Evolutionary conservation across 2,113 vertebrate genomes (phyloP).

Genomic region (Uropsilus gracilis): DNA sequence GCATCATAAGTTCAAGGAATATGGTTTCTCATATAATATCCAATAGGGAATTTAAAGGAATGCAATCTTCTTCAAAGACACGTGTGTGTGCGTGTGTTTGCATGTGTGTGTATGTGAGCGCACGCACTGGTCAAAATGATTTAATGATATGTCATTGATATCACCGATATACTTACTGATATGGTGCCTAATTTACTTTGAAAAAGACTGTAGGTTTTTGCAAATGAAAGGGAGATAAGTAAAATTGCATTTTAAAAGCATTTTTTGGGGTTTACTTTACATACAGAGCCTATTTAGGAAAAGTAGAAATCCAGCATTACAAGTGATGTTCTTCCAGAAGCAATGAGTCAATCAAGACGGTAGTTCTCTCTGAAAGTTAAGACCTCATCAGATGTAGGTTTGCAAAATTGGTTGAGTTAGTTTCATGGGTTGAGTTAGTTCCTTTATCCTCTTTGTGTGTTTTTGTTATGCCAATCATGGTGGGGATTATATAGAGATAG

Average conservation of each 20-base stretch:
- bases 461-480: not conserved
- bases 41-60: not conserved
- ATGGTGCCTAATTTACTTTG: not conserved
- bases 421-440: not conserved
- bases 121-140: not conserved
- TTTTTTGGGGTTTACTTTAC: constrained; percentile 6
- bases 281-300: not conserved
- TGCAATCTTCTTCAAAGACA: not conserved
- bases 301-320: not conserved
- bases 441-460: not conserved
- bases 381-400: not conserved
- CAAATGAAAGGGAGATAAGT: not conserved
- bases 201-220: not conserved
- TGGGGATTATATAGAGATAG: not conserved
- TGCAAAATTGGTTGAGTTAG: constrained; percentile 25
- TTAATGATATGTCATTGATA: not conserved
- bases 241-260: constrained; percentile 11
- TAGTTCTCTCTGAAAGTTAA: not conserved
- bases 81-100: not conserved
- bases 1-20: not conserved
- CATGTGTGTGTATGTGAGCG: not conserved
- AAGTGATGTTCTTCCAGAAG: not conserved
- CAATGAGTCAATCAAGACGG: not conserved
- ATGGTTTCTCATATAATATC: not conserved
- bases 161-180: not conserved